A percentile compares a stretch with the other conserved stretches of the same genome.
Conservation (phyloP, 35 echinoderm and acorn worm species). For the Patiria miniata region DNA sequence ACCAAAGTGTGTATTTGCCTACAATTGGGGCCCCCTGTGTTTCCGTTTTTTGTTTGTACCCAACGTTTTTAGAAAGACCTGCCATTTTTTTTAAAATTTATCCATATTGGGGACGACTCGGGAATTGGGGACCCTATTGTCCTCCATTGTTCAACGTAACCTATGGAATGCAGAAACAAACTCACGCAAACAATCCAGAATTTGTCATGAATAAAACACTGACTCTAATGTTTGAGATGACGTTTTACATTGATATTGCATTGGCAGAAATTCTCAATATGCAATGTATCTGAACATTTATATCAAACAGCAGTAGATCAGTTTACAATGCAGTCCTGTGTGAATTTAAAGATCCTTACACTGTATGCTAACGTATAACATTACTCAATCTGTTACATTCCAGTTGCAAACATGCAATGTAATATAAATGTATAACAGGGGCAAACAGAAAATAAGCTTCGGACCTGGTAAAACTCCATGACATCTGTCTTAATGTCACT, state of each 20-base stretch:
- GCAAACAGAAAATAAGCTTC: not conserved
- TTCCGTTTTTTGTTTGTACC: too few relatives aligned
- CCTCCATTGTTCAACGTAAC: too few relatives aligned
- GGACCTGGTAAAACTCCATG: constrained; percentile 35
- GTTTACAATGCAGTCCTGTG: not conserved
- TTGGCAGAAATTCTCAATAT: not conserved
- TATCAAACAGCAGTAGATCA: not conserved
- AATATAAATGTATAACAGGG: not conserved
- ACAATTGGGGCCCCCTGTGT: too few relatives aligned
- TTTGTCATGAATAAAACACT: not conserved
- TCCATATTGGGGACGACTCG: too few relatives aligned
- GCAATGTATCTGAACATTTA: too few relatives aligned
- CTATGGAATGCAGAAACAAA: too few relatives aligned
- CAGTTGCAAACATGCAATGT: not conserved
- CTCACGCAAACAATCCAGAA: not conserved
- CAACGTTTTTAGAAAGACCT: too few relatives aligned
- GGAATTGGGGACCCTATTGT: too few relatives aligned
- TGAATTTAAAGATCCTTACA: not conserved
- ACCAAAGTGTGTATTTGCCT: too few relatives aligned
- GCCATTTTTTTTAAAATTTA: too few relatives aligned
- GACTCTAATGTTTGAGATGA: not conserved
- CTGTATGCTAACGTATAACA: not conserved
- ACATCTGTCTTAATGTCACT: constrained; percentile 38
- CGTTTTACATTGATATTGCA: not conserved
- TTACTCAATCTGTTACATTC: too few relatives aligned